phyloP scores from a whole-genome alignment of 64 coral and sea anemone genomes.

The Hydrozoanthus tunicans region DNA sequence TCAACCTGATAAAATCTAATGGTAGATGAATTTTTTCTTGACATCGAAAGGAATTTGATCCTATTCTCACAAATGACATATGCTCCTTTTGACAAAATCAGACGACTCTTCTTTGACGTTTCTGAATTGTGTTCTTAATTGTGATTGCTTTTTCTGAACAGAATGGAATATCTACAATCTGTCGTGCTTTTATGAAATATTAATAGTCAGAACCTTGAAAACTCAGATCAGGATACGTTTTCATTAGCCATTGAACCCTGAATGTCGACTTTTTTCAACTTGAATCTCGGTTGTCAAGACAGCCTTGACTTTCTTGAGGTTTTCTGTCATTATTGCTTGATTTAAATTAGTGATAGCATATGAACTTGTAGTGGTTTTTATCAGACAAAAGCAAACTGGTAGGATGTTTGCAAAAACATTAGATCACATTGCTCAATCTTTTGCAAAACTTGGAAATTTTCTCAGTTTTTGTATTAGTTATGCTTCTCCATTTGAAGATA shows the following conservation, averaged over 20 bases:
- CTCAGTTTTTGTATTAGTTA: too few species aligned
- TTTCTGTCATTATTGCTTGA: constrained; percentile 1
- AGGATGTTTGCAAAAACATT: too few species aligned
- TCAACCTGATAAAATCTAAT: constrained; percentile 31
- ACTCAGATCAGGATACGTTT: neutral
- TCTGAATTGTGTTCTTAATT: constrained; percentile 43
- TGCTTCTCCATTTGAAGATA: too few species aligned
- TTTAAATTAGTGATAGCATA: neutral
- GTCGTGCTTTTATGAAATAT: constrained; percentile 37
- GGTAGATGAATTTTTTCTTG: constrained; percentile 6
- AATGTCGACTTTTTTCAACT: neutral
- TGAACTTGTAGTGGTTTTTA: neutral
- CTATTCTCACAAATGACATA: constrained; percentile 38
- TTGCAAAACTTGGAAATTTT: too few species aligned
- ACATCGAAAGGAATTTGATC: constrained; percentile 22
- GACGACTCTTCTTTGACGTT: constrained; percentile 39
- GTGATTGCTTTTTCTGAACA: constrained; percentile 49
- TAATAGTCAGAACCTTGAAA: neutral
- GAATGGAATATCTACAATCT: constrained; percentile 25
- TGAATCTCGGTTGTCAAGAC: neutral
- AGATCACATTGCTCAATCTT: too few species aligned
- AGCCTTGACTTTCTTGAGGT: constrained; percentile 6
- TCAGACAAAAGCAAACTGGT: neutral
- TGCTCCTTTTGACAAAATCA: constrained; percentile 42
- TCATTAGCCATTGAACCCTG: neutral